Percentiles rank a stretch among this genome's conserved stretches.
These are phyloP conservation scores for Galeopsomyia nigrocyanea DNA, from an alignment of 2,888 invertebrate genomes.

Conservation along the genomic window DNA sequence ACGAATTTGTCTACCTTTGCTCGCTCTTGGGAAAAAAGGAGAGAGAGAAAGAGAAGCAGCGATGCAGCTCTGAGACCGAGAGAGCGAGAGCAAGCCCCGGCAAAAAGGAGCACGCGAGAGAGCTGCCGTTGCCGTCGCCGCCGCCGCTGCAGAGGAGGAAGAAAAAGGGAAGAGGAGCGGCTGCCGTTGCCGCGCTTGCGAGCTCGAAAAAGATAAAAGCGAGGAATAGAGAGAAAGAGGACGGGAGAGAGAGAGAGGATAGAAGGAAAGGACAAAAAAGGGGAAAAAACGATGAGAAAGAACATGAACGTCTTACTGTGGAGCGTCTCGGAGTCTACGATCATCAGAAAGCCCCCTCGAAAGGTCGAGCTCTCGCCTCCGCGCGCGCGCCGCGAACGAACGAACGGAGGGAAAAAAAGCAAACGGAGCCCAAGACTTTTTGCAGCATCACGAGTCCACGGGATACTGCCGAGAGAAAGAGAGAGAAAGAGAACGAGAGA, in stretches of 20 bases:
- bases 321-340: slow-evolving; percentile 41
- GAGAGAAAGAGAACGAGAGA: slow-evolving; percentile 20
- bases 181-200: slow-evolving; percentile 1
- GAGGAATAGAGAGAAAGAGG: slow-evolving; percentile 2
- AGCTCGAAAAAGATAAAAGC: too few species aligned
- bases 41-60: slow-evolving; percentile 49
- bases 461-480: slow-evolving; percentile 25
- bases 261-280: slow-evolving; percentile 34
- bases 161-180: slow-evolving; percentile 8
- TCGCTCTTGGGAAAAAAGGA: slow-evolving; percentile 10
- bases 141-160: background rate
- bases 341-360: slow-evolving; percentile 45
- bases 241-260: background rate
- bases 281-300: slow-evolving; percentile 43
- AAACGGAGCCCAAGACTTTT: slow-evolving; percentile 43
- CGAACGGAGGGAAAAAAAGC: slow-evolving; percentile 17
- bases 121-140: slow-evolving; percentile 17
- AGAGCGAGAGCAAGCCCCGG: slow-evolving; percentile 27
- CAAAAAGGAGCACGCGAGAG: slow-evolving; percentile 2
- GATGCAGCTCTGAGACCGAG: slow-evolving; percentile 53
- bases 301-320: slow-evolving; percentile 45
- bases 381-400: slow-evolving; percentile 3
- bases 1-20: slow-evolving; percentile 46
- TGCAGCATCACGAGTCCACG: slow-evolving; percentile 49
- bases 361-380: slow-evolving; percentile 1